Evolutionary conservation across 1,140 invertebrate genomes (phyloP), one percentile per base, ranked within the genome.

Genomic region (Diachasmimorpha longicaudata): DNA sequence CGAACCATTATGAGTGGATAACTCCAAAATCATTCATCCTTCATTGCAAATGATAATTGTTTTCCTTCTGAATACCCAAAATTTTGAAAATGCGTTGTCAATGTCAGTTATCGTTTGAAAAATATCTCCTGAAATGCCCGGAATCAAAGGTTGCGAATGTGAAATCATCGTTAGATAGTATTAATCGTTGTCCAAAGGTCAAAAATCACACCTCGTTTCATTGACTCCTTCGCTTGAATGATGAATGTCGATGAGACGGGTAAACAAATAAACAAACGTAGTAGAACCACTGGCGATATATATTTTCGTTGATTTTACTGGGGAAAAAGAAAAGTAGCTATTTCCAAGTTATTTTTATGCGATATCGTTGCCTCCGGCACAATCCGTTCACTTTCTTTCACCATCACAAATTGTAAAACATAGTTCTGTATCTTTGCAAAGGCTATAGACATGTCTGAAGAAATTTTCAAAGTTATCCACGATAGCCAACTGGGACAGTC

Each of bases 351-450:
- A 63, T 63, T 63, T 63, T 63, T 14, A 25, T 31, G 21, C 58
- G 58, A 63, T 63, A 63, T 63, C 19, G 23, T 11, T 31, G 58
- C 58, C 23, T 13, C 0, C 10, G 23, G 58, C 58, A 4, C 6
- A 63, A 63, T 63, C 58, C 58, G 14, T 31, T 63, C 58, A 63
- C 58, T 63, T 63, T 63, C 58, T 19, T 63, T 25, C 58, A 63
- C 58, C 11, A 63, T 0, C 10, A 25, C 23, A 25, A 13, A 25
- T 31, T 23, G 23, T 19, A 11, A 25, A 31, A 21, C 58, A 25
- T 10, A 14, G 19, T 31, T 63, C 8, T 4, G 23, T 25, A 25
- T 19, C 11, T 9, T 23, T 19, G 23, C 19, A 23, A 14, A 25
- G 4, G 58, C 4, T 5, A 63, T 23, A 25, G 19, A 25, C 23